These are phyloP conservation scores for Sussaba pulchella DNA, from an alignment of 2,888 invertebrate species.

Conservation along the genomic window DNA sequence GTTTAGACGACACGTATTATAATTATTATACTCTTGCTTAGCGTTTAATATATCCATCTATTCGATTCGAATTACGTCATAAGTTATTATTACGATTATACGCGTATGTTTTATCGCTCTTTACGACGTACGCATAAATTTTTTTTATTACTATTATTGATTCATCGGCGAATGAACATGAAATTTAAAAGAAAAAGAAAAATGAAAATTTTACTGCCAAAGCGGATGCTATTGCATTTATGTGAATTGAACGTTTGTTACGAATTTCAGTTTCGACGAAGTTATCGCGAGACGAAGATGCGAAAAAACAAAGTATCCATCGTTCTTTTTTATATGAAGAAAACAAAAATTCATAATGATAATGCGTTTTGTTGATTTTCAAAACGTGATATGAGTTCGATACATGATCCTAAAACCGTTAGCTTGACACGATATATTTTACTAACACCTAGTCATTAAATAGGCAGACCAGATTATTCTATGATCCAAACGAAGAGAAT, in stretches of 20 bases:
- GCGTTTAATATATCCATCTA: slow-evolving; percentile 60
- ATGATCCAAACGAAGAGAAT: slow-evolving; percentile 48
- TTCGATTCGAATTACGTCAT: slow-evolving; percentile 65
- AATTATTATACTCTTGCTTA: slow-evolving; percentile 60
- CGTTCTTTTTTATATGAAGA: slow-evolving; percentile 68
- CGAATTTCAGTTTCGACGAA: slow-evolving; percentile 62
- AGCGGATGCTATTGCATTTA: slow-evolving; percentile 80
- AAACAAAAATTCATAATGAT: slow-evolving; percentile 48
- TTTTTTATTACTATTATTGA: slow-evolving; percentile 58
- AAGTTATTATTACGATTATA: slow-evolving; percentile 60
- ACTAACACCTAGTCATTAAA: slow-evolving; percentile 79
- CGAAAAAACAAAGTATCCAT: slow-evolving; percentile 57
- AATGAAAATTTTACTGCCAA: slow-evolving; percentile 81
- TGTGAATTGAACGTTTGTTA: slow-evolving; percentile 73
- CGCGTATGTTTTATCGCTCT: slow-evolving; percentile 44
- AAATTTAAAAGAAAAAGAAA: slow-evolving; percentile 44
- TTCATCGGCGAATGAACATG: slow-evolving; percentile 43
- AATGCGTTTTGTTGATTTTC: slow-evolving; percentile 75
- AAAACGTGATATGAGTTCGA: slow-evolving; percentile 64
- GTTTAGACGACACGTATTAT: slow-evolving; percentile 63
- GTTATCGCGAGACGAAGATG: slow-evolving; percentile 37
- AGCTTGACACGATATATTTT: slow-evolving; percentile 76
- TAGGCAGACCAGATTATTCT: slow-evolving; percentile 71
- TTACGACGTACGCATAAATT: slow-evolving; percentile 49
- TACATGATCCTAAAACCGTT: slow-evolving; percentile 68